A percentile compares a stretch with the other conserved stretches of the same genome.
Evolutionary conservation across 2,113 vertebrate species (phyloP).

Genomic region (Cervus canadensis): DNA sequence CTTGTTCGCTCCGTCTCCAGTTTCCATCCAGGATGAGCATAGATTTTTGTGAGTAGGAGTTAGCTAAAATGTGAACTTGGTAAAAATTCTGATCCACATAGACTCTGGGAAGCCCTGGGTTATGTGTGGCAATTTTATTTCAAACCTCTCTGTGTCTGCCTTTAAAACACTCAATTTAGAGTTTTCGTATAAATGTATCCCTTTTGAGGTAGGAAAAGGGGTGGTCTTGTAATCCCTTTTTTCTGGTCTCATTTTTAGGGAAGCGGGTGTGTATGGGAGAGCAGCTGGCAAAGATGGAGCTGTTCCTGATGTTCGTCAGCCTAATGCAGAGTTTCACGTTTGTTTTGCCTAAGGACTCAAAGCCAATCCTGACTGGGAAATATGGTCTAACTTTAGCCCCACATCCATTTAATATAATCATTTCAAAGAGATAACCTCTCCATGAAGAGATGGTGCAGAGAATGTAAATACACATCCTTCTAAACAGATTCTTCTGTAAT

Average conservation of each 20-base stretch:
- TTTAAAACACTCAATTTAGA: not conserved
- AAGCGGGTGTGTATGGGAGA: slow-evolving; percentile 97
- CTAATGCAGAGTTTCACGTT: slow-evolving; percentile 92
- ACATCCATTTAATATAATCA: slow-evolving; percentile 83
- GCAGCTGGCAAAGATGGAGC: slow-evolving; percentile 96
- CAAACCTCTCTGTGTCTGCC: not conserved
- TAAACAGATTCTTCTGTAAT: not conserved
- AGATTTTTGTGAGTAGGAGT: not conserved
- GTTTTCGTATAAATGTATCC: not conserved
- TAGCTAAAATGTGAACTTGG: not conserved
- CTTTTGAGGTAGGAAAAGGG: not conserved
- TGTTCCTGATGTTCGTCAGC: slow-evolving; percentile 91
- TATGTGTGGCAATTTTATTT: not conserved
- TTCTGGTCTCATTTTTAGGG: slow-evolving; percentile 79
- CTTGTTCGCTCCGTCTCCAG: not conserved
- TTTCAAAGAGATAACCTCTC: slow-evolving; percentile 71
- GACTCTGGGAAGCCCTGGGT: not conserved
- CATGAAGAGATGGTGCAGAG: slow-evolving; percentile 2
- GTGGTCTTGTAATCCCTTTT: not conserved
- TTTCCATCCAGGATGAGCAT: not conserved
- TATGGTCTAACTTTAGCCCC: slow-evolving; percentile 94
- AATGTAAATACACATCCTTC: not conserved
- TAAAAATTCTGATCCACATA: not conserved
- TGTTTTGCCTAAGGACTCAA: slow-evolving; percentile 82
- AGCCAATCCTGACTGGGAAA: slow-evolving; percentile 87